These are phyloP conservation scores for cattle (Bos taurus) DNA, from an alignment of 2,113 vertebrate genomes.

Conservation along the genomic window ARS-UCD2.0 NC_037338.1:55222501-55223000, in stretches of 20 bases:
- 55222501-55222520: too few species aligned
- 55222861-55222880: not conserved
- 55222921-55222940: fast-evolving
- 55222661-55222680: not conserved
- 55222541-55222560: fast-evolving
- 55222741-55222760: not conserved
- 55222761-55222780: not conserved
- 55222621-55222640: not conserved
- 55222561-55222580: too few species aligned
- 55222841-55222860: not conserved
- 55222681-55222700: not conserved
- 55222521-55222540: too few species aligned
- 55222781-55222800: not conserved
- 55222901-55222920: not conserved
- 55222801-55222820: not conserved
- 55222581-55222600: too few species aligned
- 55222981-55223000: not conserved
- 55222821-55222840: not conserved
- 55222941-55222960: not conserved
- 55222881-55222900: not conserved
- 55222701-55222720: not conserved
- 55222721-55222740: not conserved
- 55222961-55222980: not conserved
- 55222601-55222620: too few species aligned
- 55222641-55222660: not conserved